These are phyloP conservation scores for Oreochromis spilurus DNA, from an alignment of 2,113 vertebrate species.

Conservation along the genomic window DNA sequence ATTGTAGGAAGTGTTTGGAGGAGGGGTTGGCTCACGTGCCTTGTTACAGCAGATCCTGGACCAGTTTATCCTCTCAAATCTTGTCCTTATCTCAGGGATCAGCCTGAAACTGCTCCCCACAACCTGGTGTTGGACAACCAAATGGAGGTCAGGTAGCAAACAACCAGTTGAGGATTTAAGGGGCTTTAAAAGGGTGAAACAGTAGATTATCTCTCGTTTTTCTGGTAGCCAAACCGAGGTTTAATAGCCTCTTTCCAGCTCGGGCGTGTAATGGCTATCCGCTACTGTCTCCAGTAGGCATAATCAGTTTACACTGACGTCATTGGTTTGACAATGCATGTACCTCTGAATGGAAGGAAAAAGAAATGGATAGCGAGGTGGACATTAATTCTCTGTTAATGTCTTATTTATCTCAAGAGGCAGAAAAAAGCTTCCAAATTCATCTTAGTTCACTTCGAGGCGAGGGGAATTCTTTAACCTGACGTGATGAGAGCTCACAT, in stretches of 20 bases:
- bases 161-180: neutral
- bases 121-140: neutral
- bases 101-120: neutral
- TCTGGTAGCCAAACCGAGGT: constrained; percentile 5
- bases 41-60: neutral
- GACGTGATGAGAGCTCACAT: constrained; percentile 13
- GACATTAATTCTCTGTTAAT: constrained; percentile 41
- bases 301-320: constrained; percentile 22
- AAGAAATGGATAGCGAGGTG: neutral
- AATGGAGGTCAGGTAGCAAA: neutral
- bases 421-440: constrained; percentile 32
- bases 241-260: constrained; percentile 26
- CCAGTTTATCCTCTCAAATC: neutral
- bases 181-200: constrained; percentile 5
- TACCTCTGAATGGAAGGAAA: neutral
- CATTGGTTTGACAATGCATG: constrained; percentile 13
- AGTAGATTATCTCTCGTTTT: constrained; percentile 25
- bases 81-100: constrained; percentile 6
- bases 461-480: constrained; percentile 5
- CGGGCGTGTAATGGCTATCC: neutral
- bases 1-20: neutral
- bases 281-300: neutral
- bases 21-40: neutral
- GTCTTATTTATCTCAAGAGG: constrained; percentile 42
- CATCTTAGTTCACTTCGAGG: constrained; percentile 21